Evolutionary conservation across 2,888 invertebrate genomes (phyloP), one percentile per base, ranked within the genome.

Genomic region (Anodontia alba): DNA sequence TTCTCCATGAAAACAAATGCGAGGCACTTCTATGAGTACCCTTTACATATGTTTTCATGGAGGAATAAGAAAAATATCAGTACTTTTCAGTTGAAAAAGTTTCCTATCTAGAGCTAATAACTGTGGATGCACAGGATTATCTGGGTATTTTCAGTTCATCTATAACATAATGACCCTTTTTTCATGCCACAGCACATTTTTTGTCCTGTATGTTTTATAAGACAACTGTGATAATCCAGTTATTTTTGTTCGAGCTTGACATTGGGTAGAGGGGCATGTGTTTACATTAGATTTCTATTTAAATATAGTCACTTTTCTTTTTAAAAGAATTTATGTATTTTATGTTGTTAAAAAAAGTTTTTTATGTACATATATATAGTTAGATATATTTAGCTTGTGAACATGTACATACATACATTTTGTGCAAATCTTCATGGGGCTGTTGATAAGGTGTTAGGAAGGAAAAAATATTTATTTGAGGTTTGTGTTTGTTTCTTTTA

Each of bases 221-320:
- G 62, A 10, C 38, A 8, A 38, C 62, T 62, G 62, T 62, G 62
- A 62, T 62, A 62, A 1, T 20, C 29, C 38, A 38, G n/a, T n/a
- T n/a, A n/a, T 38, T 38, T 26, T 26, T 54, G 2, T 54, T 62
- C 33, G 20, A 17, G 31, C 33, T 62, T 62, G 33, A 33, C 31
- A 62, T 33, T 33, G 31, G 62, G 62, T 62, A 62, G 23, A 29
- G 62, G 62, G 62, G 62, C 62, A 62, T 62, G 62, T 33, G 31
- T 62, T 62, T 62, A 31, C 17, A 2, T n/a, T 62, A 62, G 62
- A 62, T 62, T 33, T 62, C 17, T 62, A 62, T 62, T 62, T 62
- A 62, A 62, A 62, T 62, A 62, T 62, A 62, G 62, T 62, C 62
- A 62, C 33, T 31, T 62, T 57, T 33, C 23, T 62, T 62, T 62